A percentile compares a stretch with the other conserved stretches of the same genome.
Evolutionary conservation across 2,888 invertebrate species (phyloP).

Genomic region (Hydriomena furcata): DNA sequence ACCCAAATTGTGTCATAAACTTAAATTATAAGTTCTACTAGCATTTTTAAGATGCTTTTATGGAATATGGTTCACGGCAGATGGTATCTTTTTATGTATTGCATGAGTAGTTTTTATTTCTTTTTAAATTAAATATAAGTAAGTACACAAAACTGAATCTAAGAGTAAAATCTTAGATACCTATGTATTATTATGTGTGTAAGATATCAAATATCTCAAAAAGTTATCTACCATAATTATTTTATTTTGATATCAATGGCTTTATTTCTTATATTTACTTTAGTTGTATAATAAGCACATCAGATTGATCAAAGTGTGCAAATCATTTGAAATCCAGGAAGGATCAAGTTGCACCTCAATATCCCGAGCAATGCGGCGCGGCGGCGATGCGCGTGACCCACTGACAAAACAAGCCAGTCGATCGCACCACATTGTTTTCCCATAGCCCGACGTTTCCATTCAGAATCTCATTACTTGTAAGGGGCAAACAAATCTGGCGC

Average conservation of each 20-base stretch:
- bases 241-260: too few species aligned
- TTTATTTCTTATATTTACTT: too few species aligned
- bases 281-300: too few species aligned
- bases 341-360: constrained; percentile 39
- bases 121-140: too few species aligned
- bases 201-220: too few species aligned
- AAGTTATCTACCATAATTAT: too few species aligned
- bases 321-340: constrained; percentile 33
- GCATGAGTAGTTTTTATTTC: neutral
- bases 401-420: constrained; percentile 67
- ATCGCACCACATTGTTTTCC: constrained; percentile 75
- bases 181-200: too few species aligned
- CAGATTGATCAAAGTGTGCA: constrained; percentile 18
- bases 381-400: constrained; percentile 68
- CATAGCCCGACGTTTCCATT: constrained; percentile 78
- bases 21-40: constrained; percentile 29
- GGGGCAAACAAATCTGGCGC: constrained; percentile 79
- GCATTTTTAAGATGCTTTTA: constrained; percentile 6
- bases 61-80: neutral
- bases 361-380: constrained; percentile 36
- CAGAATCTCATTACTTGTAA: constrained; percentile 82
- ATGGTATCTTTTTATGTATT: neutral
- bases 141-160: too few species aligned
- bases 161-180: too few species aligned
- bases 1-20: constrained; percentile 32